These are phyloP conservation scores for Motacilla alba DNA, from an alignment of 2,113 vertebrate genomes.

Conservation along the genomic window DNA sequence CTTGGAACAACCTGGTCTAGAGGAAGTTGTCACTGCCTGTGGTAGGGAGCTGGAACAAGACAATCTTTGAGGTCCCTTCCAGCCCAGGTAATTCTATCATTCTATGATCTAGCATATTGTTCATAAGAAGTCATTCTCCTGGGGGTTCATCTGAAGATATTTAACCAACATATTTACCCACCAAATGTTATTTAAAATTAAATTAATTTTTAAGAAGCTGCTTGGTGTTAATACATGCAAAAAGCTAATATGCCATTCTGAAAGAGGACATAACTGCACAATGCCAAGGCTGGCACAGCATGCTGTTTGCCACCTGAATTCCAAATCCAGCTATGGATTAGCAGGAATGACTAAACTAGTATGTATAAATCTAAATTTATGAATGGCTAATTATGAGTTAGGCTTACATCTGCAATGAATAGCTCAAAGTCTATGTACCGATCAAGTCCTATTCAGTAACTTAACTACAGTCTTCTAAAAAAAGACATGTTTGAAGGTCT, in stretches of 20 bases:
- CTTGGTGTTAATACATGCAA: neutral
- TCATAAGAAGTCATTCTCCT: neutral
- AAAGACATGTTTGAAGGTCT: slow-evolving; percentile 5
- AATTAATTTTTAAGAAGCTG: neutral
- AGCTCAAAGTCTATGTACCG: neutral
- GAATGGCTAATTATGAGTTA: slow-evolving; percentile 9
- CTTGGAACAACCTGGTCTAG: fast-evolving
- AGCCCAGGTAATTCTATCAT: neutral
- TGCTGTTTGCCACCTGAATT: slow-evolving; percentile 6
- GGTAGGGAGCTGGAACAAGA: fast-evolving
- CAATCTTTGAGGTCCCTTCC: neutral
- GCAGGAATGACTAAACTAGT: slow-evolving; percentile 11
- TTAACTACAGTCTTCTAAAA: slow-evolving; percentile 21
- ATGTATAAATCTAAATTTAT: neutral
- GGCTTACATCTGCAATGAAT: neutral
- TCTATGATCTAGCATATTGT: neutral
- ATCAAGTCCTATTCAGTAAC: slow-evolving; percentile 14
- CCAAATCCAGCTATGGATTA: neutral
- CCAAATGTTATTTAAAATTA: neutral
- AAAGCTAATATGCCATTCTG: neutral
- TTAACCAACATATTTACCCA: neutral
- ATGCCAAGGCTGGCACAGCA: neutral
- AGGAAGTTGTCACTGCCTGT: fast-evolving
- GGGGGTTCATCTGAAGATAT: neutral
- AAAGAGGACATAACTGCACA: neutral